Percentiles rank a stretch among this genome's conserved stretches.
These are phyloP conservation scores for Leguminivora glycinivorella DNA, from an alignment of 1,140 invertebrate genomes.

Conservation along the genomic window DNA sequence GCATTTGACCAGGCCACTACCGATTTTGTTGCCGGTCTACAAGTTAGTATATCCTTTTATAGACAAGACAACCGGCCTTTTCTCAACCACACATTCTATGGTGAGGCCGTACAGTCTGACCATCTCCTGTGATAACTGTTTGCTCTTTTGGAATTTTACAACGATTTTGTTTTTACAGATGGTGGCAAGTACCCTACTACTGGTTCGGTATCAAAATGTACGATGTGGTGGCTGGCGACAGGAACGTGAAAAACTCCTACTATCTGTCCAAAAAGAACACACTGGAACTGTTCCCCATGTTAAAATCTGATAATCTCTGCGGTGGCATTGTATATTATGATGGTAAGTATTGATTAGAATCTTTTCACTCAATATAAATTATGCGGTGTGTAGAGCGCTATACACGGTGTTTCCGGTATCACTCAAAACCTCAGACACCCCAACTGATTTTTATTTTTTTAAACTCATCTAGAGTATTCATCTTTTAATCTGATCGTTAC, in stretches of 20 bases:
- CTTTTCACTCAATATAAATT: too few relatives aligned
- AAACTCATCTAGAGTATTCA: too few relatives aligned
- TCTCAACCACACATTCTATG: too few relatives aligned
- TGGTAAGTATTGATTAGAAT: conserved; percentile 82
- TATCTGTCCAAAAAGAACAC: conserved; percentile 95
- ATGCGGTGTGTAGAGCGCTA: too few relatives aligned
- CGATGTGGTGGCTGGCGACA: conserved; percentile 96
- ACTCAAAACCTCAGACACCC: too few relatives aligned
- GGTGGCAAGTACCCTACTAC: conserved; percentile 99
- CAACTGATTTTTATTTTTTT: too few relatives aligned
- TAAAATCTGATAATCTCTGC: conserved; percentile 93
- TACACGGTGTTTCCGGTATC: too few relatives aligned
- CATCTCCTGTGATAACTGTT: too few relatives aligned
- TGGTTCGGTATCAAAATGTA: conserved; percentile 99
- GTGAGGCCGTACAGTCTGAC: too few relatives aligned
- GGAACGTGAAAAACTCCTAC: conserved; percentile 97
- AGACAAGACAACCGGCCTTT: neutral
- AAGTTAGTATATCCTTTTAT: conserved; percentile 83
- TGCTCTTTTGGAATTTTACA: neutral
- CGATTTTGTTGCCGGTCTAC: conserved; percentile 99
- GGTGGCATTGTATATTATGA: conserved; percentile 99
- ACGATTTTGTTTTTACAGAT: conserved; percentile 81
- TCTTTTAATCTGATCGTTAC: too few relatives aligned
- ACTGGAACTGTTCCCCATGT: conserved; percentile 98
- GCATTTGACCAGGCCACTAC: conserved; percentile 96